A percentile compares a stretch with the other conserved stretches of the same genome.
These are phyloP conservation scores for Lasaia peninsularis DNA, from an alignment of 1,140 invertebrate species.

Conservation along the genomic window DNA sequence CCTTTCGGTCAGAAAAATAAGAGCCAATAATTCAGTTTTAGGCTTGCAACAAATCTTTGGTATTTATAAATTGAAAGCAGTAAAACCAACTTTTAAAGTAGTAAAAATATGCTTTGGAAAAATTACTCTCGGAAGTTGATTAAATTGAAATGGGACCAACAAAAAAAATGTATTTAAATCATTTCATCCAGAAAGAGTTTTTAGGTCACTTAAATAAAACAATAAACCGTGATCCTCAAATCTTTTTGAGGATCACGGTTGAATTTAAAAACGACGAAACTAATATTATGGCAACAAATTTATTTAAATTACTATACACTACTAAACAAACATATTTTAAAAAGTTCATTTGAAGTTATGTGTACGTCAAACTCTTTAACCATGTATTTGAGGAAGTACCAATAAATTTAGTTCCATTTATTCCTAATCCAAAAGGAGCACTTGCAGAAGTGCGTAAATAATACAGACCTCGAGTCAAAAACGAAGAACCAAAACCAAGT, in stretches of 20 bases:
- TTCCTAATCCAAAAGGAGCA: constrained; percentile 73
- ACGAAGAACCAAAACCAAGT: constrained; percentile 77
- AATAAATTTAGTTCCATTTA: constrained; percentile 49
- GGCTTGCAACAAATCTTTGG: too few species aligned
- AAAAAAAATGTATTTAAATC: too few species aligned
- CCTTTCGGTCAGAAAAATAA: too few species aligned
- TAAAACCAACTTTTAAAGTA: too few species aligned
- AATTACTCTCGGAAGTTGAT: too few species aligned
- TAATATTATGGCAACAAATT: constrained; percentile 15
- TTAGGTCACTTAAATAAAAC: too few species aligned
- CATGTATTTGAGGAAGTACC: not conserved
- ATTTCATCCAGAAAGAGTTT: too few species aligned
- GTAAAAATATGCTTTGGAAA: too few species aligned
- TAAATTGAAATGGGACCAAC: too few species aligned
- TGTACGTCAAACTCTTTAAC: not conserved
- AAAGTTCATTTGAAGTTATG: not conserved
- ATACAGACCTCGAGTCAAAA: constrained; percentile 71
- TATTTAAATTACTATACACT: not conserved
- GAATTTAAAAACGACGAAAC: not conserved
- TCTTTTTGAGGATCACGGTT: not conserved
- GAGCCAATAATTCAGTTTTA: too few species aligned
- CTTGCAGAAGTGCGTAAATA: constrained; percentile 76
- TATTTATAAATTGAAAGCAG: too few species aligned
- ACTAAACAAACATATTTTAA: too few species aligned
- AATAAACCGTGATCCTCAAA: not conserved